phyloP scores from a whole-genome alignment of 2,113 vertebrate species.

The Gambusia holbrooki region DNA sequence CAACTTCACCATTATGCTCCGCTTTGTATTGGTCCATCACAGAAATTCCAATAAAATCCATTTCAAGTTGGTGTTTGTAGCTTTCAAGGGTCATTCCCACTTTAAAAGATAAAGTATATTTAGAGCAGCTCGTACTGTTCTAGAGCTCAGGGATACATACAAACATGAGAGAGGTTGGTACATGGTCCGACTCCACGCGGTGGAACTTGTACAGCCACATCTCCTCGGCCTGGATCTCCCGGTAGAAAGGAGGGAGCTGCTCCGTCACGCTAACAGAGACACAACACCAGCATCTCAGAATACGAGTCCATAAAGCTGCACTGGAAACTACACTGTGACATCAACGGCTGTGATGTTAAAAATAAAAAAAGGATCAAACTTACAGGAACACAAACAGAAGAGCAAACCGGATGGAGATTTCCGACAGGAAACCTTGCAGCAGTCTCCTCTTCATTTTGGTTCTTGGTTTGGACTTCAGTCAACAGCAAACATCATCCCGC shows the following conservation, averaged over 20 bases:
- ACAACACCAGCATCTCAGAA: neutral
- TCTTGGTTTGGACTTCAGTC: slow-evolving; percentile 52
- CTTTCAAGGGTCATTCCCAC: neutral
- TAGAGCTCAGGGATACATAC: slow-evolving; percentile 73
- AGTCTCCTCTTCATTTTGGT: slow-evolving; percentile 79
- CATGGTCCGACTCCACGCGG: slow-evolving; percentile 79
- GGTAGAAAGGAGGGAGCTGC: slow-evolving; percentile 86
- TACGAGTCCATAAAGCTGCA: neutral
- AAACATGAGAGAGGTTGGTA: slow-evolving; percentile 87
- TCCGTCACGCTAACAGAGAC: slow-evolving; percentile 81
- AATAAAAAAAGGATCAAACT: slow-evolving; percentile 32
- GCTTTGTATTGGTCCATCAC: too few relatives aligned
- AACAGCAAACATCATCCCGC: slow-evolving; percentile 62
- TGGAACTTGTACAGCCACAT: slow-evolving; percentile 93
- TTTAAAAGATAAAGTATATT: neutral
- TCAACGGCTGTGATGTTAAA: neutral
- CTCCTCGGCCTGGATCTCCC: slow-evolving; percentile 90
- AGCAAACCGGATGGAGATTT: slow-evolving; percentile 74
- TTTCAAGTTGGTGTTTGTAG: neutral
- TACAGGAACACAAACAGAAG: slow-evolving; percentile 81
- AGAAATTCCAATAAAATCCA: neutral
- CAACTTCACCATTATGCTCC: neutral
- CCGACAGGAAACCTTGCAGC: slow-evolving; percentile 74
- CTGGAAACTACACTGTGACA: neutral
- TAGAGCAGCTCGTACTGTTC: too few relatives aligned